Evolutionary conservation across 2,113 vertebrate species (phyloP), one percentile per base, ranked within the genome.

Genomic region (Pygoscelis adeliae): DNA sequence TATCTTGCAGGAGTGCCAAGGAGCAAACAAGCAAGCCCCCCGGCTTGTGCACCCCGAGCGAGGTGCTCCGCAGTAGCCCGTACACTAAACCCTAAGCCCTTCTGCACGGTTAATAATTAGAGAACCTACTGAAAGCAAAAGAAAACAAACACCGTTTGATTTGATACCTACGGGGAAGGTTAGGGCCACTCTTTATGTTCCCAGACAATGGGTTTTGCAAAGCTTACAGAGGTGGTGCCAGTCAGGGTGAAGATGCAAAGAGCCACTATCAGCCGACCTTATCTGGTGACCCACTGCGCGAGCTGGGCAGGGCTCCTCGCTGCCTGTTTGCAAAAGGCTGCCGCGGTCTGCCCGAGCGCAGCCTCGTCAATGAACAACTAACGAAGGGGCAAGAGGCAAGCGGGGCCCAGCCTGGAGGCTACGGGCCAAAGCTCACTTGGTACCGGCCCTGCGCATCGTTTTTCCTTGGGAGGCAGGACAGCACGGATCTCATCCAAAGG

Each of bases 1-100:
- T 90, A 87, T 83, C 90, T 87, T 11, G 6, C 72, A 81, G 92
- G 70, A 74, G 21, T 2, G 3, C 27, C 25, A 27, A 65, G 65
- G 46, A 96, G 52, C 55, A 80, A 95, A 86, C 44, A 80, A 52
- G 9, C 44, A 80, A 52, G 9, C 7, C 34, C 14, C 19, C 61
- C 6, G 1, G 55, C 38, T 74, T 52, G 52, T 52, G 65, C 44
- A 66, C 53, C 66, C 27, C 1, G 7, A 47, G 34, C 0, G 0
- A 72, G 29, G 74, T 52, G 67, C 42, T 63, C 47, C 1, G 7
- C 53, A 73, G 62, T 62, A 81, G 83, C 46, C 53, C 5, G 5
- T 0, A 0, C 10, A 9, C n/a, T 50, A 69, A 91, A 88, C 58
- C 23, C 61, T 52, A 52, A 79, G 53, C 25, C 21, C 42, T 94